Conservation (phyloP, 2,888 invertebrate species). For the Pachycephus smyrnensis region DNA sequence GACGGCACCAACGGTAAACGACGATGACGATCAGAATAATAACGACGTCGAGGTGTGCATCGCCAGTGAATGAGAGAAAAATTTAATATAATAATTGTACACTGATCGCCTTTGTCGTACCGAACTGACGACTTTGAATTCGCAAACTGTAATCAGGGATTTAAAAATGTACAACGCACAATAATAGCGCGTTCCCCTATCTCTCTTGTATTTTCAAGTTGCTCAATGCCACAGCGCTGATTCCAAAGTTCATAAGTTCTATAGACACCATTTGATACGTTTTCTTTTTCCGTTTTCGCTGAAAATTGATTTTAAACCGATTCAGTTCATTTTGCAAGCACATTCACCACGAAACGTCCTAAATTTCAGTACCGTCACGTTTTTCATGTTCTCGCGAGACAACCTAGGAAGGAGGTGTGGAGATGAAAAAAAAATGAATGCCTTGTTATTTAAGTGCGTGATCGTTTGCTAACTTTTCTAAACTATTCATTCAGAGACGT, state of each 20-base stretch:
- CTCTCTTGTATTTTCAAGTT: not conserved
- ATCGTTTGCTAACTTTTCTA: conserved; percentile 7
- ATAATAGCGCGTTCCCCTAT: not conserved
- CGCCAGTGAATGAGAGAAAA: not conserved
- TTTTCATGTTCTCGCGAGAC: not conserved
- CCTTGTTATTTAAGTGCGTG: conserved; percentile 2
- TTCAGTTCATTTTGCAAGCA: conserved; percentile 6
- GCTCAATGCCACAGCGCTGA: not conserved
- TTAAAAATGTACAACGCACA: not conserved
- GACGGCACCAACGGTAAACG: not conserved
- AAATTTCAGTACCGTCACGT: not conserved
- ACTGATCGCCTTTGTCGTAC: not conserved
- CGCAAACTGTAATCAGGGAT: not conserved
- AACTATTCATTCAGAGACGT: conserved; percentile 6
- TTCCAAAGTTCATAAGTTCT: conserved; percentile 2
- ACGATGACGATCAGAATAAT: not conserved
- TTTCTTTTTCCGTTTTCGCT: not conserved
- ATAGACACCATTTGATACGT: conserved; percentile 3
- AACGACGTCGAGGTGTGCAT: not conserved
- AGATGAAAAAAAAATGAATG: conserved; percentile 9
- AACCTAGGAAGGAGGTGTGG: conserved; percentile 29
- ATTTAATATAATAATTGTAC: not conserved
- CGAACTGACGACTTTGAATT: not conserved
- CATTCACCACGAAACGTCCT: conserved; percentile 5
- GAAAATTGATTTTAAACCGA: conserved; percentile 2